Evolutionary conservation across 2,888 invertebrate genomes (phyloP), one percentile per base, ranked within the genome.

Genomic region (Blera fallax): DNA sequence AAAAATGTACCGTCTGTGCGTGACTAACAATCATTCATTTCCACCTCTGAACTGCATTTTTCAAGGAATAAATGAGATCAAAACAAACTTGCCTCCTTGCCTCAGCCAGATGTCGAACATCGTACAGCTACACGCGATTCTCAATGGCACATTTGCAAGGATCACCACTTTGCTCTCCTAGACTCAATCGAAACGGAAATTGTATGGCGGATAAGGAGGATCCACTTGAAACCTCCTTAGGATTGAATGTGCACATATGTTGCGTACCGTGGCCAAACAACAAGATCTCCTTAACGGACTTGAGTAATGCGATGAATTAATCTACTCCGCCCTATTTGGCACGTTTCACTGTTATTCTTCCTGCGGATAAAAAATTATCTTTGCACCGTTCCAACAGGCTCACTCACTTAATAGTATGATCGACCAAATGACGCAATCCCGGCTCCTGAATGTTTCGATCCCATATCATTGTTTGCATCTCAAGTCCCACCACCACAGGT

Each of bases 161-260:
- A 60, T 80, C 69, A 62, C 54, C 69, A 8, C 7, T 29, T 32
- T 18, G 32, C 24, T 34, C 16, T 34, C 37, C 45, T 34, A 52
- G 29, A 81, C 72, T 85, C 81, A 81, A 85, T 85, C 72, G 85
- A 81, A 85, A 81, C 85, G 85, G 85, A 85, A 81, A 85, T 76
- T 85, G 60, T 67, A 27, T 77, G 72, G 81, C 85, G 85, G 81
- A 85, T 85, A 85, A 85, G 85, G 85, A 85, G 85, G 81, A 77
- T 81, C 85, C 81, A 81, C 85, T 85, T 81, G 67, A 80, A 34
- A 54, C 40, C 34, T 56, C 67, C 56, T 79, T 65, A 67, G 27
- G 21, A 29, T 24, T 8, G 48, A 40, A 21, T 27, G 72, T 45
- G 65, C 84, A n/a, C n/a, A 85, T 76, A 85, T 85, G 85, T 60